A percentile compares a stretch with the other conserved stretches of the same genome.
These are phyloP conservation scores for Bucco capensis DNA, from an alignment of 2,113 vertebrate species.

Conservation along the genomic window DNA sequence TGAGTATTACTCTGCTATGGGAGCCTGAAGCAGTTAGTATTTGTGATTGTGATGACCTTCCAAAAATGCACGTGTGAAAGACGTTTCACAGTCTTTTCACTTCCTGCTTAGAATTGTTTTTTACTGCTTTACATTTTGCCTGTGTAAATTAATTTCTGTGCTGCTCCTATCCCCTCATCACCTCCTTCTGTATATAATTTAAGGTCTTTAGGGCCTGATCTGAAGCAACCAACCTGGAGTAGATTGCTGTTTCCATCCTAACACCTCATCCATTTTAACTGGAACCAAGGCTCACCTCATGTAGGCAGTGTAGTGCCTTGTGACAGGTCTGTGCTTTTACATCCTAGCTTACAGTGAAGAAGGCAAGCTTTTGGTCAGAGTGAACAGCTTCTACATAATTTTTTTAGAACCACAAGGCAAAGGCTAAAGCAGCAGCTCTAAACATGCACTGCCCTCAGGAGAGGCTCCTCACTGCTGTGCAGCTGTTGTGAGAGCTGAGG, in stretches of 20 bases:
- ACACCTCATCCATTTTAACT: background rate
- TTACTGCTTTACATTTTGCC: background rate
- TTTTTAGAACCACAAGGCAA: background rate
- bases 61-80: background rate
- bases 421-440: background rate
- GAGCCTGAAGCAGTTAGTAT: background rate
- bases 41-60: background rate
- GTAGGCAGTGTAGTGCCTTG: background rate
- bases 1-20: background rate
- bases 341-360: background rate
- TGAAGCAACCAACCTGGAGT: background rate
- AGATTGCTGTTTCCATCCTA: background rate
- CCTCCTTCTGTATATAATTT: background rate
- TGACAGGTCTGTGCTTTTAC: background rate
- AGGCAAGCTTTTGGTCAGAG: background rate
- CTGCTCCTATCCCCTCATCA: background rate
- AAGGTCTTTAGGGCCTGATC: background rate
- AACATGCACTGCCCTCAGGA: fast-evolving
- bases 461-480: conserved; percentile 17
- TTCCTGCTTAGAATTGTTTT: background rate
- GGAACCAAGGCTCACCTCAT: background rate
- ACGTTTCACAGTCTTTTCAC: background rate
- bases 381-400: background rate
- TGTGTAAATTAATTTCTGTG: background rate
- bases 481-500: conserved; percentile 22